Percentiles rank a stretch among this genome's conserved stretches.
These are phyloP conservation scores for Drosophila cognata DNA, from an alignment of 2,888 invertebrate species.

Conservation along the genomic window DNA sequence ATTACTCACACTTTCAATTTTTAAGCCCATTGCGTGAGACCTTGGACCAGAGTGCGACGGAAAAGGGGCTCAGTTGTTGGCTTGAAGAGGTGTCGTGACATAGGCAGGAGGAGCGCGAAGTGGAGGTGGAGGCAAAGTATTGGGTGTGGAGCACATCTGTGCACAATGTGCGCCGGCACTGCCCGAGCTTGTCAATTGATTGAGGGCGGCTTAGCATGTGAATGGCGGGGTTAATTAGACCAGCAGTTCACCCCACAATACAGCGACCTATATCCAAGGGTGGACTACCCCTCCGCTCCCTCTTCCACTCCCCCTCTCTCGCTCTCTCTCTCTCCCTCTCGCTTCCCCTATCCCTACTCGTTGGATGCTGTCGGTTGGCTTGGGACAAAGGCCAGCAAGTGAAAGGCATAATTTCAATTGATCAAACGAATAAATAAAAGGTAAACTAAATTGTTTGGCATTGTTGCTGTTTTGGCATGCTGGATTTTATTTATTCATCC, in stretches of 20 bases:
- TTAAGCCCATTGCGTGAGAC: conserved; percentile 47
- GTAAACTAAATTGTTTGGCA: conserved; percentile 47
- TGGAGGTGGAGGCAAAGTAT: neutral
- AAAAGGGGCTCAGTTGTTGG: neutral
- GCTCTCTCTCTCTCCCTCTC: neutral
- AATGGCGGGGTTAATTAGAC: conserved; percentile 67
- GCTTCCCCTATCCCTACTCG: neutral
- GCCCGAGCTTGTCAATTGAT: conserved; percentile 54
- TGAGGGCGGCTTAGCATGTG: conserved; percentile 70
- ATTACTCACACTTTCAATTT: conserved; percentile 51
- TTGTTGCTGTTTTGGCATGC: conserved; percentile 13
- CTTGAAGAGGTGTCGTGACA: neutral
- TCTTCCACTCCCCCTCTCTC: no score
- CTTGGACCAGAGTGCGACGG: conserved; percentile 19
- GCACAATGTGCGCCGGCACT: neutral
- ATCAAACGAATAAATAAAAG: conserved; percentile 52
- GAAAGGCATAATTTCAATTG: conserved; percentile 33
- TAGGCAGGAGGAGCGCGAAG: neutral
- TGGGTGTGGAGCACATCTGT: conserved; percentile 19
- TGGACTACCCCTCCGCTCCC: neutral
- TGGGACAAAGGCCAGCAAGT: conserved; percentile 31
- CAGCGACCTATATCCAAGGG: neutral
- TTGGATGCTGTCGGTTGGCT: conserved; percentile 34
- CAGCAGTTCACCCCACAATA: conserved; percentile 13
- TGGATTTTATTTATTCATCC: neutral